Evolutionary conservation across 1,140 invertebrate genomes (phyloP).

Genomic region (Pseudomyrmex sp.): DNA sequence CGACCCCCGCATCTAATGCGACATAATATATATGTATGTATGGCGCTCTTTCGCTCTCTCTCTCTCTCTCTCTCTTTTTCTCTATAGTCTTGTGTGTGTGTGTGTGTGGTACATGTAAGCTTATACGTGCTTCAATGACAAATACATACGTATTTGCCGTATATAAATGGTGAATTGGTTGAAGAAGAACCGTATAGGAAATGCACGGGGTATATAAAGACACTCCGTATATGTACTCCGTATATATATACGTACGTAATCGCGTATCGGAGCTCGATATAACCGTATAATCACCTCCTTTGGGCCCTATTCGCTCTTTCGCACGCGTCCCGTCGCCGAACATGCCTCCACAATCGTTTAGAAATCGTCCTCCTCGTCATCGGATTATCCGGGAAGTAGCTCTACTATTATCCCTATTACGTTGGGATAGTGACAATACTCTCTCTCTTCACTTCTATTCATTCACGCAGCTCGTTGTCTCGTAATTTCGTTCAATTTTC

Average conservation of each 20-base stretch:
- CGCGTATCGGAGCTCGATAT: slow-evolving; percentile 31
- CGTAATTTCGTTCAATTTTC: too few species aligned
- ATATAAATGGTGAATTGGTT: slow-evolving; percentile 15
- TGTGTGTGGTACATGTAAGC: neutral
- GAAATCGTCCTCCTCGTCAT: slow-evolving; percentile 48
- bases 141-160: neutral
- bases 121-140: neutral
- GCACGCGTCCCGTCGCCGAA: slow-evolving; percentile 52
- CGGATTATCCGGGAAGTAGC: slow-evolving; percentile 58
- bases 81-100: slow-evolving; percentile 7
- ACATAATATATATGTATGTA: slow-evolving; percentile 79
- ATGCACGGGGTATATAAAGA: slow-evolving; percentile 16
- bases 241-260: slow-evolving; percentile 1
- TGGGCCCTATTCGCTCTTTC: slow-evolving; percentile 76
- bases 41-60: slow-evolving; percentile 50
- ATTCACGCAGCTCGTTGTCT: neutral
- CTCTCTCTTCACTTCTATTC: neutral
- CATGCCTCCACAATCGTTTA: slow-evolving; percentile 31
- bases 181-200: neutral
- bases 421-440: slow-evolving; percentile 9
- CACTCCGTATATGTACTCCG: neutral
- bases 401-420: slow-evolving; percentile 61
- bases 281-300: slow-evolving; percentile 78
- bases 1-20: slow-evolving; percentile 77
- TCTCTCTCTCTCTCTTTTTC: neutral